Percentiles rank a stretch among this genome's conserved stretches.
These are phyloP conservation scores for Gymnogyps californianus DNA, from an alignment of 2,113 vertebrate genomes.

Conservation along the genomic window DNA sequence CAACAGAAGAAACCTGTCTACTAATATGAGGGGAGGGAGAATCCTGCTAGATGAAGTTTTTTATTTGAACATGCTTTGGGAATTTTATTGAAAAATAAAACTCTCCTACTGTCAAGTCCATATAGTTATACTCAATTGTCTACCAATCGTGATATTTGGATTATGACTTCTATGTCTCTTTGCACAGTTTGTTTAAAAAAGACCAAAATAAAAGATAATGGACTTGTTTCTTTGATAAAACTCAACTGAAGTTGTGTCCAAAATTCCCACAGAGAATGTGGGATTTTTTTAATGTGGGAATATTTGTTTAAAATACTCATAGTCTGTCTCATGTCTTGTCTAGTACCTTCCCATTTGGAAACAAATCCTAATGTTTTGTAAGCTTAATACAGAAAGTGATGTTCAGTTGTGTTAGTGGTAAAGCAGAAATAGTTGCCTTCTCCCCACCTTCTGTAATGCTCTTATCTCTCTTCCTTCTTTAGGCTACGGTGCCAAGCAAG, in stretches of 20 bases:
- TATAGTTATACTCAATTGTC: background rate
- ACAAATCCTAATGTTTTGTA: background rate
- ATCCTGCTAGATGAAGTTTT: background rate
- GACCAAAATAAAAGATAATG: background rate
- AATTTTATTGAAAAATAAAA: background rate
- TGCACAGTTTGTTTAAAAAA: background rate
- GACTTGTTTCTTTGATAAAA: background rate
- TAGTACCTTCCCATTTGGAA: background rate
- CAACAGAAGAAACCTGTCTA: background rate
- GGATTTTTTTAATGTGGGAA: no score
- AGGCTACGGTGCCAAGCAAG: constrained; percentile 82
- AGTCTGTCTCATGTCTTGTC: background rate
- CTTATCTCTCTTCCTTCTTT: background rate
- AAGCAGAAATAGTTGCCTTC: background rate
- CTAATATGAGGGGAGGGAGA: background rate
- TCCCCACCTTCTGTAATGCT: background rate
- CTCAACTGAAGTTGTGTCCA: background rate
- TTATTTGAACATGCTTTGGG: background rate
- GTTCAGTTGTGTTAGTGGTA: background rate
- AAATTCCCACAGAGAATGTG: background rate
- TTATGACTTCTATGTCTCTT: background rate
- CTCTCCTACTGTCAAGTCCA: background rate
- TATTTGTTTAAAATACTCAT: background rate
- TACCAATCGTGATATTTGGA: background rate
- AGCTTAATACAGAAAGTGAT: background rate